phyloP scores from a whole-genome alignment of 2,888 invertebrate genomes.

The Nebria brevicollis region DNA sequence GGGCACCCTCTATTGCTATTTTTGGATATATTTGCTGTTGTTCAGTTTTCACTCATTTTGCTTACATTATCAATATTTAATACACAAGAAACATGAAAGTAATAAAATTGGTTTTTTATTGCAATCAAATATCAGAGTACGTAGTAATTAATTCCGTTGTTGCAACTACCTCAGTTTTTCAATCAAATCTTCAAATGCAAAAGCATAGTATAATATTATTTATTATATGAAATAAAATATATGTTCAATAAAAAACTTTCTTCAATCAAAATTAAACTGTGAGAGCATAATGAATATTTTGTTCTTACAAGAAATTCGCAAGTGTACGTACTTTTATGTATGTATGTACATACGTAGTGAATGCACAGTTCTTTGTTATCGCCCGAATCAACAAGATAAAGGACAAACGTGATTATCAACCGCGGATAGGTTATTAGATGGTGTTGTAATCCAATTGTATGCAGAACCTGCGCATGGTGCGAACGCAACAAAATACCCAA shows the following conservation, averaged over 20 bases:
- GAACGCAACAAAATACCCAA: no score
- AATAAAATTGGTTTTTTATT: no score
- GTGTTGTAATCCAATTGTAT: slow-evolving; percentile 40
- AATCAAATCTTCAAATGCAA: no score
- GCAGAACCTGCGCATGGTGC: not conserved
- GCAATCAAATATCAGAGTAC: no score
- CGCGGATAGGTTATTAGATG: slow-evolving; percentile 43
- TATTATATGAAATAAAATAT: no score
- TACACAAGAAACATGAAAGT: no score
- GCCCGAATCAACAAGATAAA: slow-evolving; percentile 44
- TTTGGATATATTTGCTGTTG: not conserved
- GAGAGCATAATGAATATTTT: not conserved
- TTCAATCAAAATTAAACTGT: no score
- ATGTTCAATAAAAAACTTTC: no score
- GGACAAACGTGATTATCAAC: slow-evolving; percentile 43
- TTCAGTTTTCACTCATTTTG: not conserved
- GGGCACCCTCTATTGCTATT: not conserved
- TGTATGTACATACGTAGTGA: not conserved
- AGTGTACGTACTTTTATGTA: not conserved
- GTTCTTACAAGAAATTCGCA: not conserved
- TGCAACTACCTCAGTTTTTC: no score
- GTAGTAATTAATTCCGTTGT: no score
- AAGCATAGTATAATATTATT: no score
- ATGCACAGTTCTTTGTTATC: slow-evolving; percentile 29
- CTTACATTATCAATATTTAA: not conserved